phyloP scores from a whole-genome alignment of 2,797 vertebrate species.

The Fratercula arctica region DNA sequence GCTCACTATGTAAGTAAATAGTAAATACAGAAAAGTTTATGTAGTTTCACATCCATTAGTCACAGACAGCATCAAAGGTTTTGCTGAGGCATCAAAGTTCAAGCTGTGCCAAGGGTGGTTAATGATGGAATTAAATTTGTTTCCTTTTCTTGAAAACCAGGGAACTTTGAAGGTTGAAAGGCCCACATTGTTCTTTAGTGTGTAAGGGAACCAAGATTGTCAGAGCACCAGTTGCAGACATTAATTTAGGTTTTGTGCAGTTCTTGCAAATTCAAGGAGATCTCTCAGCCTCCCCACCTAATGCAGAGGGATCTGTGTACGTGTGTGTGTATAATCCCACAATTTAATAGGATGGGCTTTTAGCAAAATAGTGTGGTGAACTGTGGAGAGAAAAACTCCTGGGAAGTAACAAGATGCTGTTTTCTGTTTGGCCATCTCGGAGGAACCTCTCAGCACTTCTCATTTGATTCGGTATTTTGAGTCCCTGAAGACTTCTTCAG shows the following conservation, averaged over 20 bases:
- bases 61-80: background rate
- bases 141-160: background rate
- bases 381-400: background rate
- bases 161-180: background rate
- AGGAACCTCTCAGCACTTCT: slow-evolving; percentile 12
- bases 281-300: background rate
- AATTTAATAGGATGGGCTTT: background rate
- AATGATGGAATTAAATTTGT: background rate
- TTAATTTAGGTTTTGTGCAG: background rate
- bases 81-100: background rate
- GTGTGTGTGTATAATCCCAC: background rate
- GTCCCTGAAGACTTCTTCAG: slow-evolving; percentile 13
- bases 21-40: background rate
- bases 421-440: background rate
- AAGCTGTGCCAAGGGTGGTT: background rate
- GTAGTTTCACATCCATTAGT: background rate
- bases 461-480: background rate
- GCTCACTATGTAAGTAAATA: background rate
- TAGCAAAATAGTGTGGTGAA: background rate
- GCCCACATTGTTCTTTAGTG: background rate
- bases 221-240: background rate
- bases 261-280: background rate
- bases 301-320: background rate
- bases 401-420: background rate
- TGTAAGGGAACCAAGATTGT: background rate